Conservation (phyloP, 2,888 invertebrate species). For the Eupelmus urozonus region DNA sequence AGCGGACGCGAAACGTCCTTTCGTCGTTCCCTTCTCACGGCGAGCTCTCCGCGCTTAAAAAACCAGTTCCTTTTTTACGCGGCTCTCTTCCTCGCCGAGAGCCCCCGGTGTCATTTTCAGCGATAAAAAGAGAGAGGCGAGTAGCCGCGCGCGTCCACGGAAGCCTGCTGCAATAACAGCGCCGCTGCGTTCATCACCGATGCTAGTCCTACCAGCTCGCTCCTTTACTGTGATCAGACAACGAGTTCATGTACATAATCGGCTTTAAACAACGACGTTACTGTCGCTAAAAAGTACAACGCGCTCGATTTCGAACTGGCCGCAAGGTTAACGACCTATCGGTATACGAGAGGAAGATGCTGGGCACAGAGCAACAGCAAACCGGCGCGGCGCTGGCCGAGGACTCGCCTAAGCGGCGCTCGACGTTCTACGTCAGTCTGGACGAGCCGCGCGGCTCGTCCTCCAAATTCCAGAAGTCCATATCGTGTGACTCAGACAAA, state of each 20-base stretch:
- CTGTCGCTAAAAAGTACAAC: too few relatives aligned
- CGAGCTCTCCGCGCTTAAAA: constrained; percentile 15
- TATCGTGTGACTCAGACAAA: constrained; percentile 74
- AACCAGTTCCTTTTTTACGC: constrained; percentile 30
- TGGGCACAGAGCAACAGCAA: constrained; percentile 9
- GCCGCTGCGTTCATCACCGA: background rate
- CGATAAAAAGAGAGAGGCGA: background rate
- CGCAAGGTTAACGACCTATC: background rate
- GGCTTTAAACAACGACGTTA: too few relatives aligned
- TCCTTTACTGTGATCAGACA: too few relatives aligned
- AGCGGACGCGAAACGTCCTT: constrained; percentile 32
- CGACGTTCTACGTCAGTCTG: constrained; percentile 87
- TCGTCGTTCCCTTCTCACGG: constrained; percentile 36
- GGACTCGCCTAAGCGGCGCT: constrained; percentile 79
- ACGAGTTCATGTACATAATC: too few relatives aligned
- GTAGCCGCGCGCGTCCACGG: background rate
- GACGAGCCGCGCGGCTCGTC: constrained; percentile 70
- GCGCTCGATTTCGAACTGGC: background rate
- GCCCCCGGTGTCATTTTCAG: constrained; percentile 14
- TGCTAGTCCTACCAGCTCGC: background rate
- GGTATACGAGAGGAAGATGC: constrained; percentile 13
- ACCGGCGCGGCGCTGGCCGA: constrained; percentile 16
- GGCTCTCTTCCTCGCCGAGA: background rate
- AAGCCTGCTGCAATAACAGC: background rate
- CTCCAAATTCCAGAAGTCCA: constrained; percentile 65